Conservation (phyloP, 2,113 vertebrate genomes). For the Ibidorhyncha struthersii region DNA sequence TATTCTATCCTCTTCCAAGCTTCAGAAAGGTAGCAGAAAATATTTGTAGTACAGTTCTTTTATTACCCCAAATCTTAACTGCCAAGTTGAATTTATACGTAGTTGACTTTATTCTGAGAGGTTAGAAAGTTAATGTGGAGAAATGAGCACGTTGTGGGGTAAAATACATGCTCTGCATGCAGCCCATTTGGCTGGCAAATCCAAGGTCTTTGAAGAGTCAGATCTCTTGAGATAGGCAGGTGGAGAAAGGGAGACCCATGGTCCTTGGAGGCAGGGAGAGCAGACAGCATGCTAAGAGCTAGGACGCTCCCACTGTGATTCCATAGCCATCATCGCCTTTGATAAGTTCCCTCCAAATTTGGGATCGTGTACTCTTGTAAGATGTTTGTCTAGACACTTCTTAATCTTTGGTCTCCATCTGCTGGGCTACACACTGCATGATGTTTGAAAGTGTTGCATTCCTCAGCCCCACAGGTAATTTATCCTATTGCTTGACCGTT, state of each 20-base stretch:
- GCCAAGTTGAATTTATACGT: neutral
- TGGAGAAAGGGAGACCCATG: neutral
- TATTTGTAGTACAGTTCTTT: neutral
- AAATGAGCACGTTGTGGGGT: neutral
- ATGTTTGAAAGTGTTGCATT: neutral
- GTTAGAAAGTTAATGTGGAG: neutral
- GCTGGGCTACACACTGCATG: neutral
- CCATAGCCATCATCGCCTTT: neutral
- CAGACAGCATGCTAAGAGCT: neutral
- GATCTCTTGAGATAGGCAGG: neutral
- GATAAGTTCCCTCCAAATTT: neutral
- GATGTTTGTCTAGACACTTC: neutral
- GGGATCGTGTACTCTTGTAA: neutral
- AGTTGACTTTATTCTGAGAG: neutral
- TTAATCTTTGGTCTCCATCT: neutral
- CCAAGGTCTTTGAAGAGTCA: neutral
- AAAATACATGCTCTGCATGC: neutral
- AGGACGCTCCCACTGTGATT: neutral
- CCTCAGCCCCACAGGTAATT: neutral
- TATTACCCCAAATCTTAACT: neutral
- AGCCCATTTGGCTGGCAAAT: neutral
- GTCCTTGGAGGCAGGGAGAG: neutral
- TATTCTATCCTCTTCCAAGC: neutral
- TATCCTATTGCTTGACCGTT: neutral
- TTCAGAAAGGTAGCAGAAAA: neutral